Base-by-base conservation (phyloP, 2,888 invertebrate species). In the Phymatocera aterrima region DNA sequence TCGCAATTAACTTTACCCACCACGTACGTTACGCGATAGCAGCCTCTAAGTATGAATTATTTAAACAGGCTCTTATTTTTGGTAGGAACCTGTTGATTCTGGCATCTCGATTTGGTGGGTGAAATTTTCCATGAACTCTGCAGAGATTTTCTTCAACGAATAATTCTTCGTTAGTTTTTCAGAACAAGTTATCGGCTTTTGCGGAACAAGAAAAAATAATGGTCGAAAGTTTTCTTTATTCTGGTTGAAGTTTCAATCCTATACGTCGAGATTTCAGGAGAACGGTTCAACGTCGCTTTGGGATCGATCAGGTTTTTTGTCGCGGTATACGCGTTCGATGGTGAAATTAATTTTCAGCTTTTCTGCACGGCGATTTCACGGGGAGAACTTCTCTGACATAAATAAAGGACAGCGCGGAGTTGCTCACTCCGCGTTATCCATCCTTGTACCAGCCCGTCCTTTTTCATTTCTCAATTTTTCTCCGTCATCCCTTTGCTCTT, bases 401-500 rank as follows among this genome's bases (percentile, higher is more conserved):
- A 72, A 72, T 72, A 72, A 72, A 51, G 48, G 72, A 51, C n/a
- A 34, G 72, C 51, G 72, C 21, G 12, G 72, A 72, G 31, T 48
- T 51, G 18, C 31, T 72, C 18, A 34, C 51, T 48, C 24, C 10
- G 43, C 24, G 68, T 31, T 51, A 18, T 72, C 48, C 18, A 4
- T 61, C 60, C 15, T 61, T 15, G 70, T n/a, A 15, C 40, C 31
- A 48, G 8, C 48, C 48, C 48, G 46, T 72, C 72, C 18, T 72
- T 51, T 51, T 72, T 28, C 51, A 51, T 72, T 68, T 72, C 72
- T 72, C 60, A 21, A 65, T 68, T 68, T 57, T 68, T 80, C 74
- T 78, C 64, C 31, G 57, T 72, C 77, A 46, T 78, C 57, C 72
- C 21, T 70, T 61, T 72, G 46, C 60, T 64, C 40, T 68, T 40